A percentile compares a stretch with the other conserved stretches of the same genome.
Conservation (phyloP, 2,888 invertebrate genomes). For the Heliconius hortense region DNA sequence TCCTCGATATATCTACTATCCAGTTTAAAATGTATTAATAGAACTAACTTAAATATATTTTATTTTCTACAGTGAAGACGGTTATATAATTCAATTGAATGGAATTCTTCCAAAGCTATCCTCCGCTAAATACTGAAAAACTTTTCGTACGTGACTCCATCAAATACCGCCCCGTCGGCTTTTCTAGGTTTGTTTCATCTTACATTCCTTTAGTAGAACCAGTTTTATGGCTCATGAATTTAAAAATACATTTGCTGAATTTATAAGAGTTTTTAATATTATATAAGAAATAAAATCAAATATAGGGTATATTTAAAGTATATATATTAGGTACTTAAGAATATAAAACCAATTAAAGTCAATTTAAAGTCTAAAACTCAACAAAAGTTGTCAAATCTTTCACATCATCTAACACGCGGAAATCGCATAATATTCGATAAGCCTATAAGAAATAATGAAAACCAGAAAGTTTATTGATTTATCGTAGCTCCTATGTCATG, state of each 20-base stretch:
- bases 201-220: conserved; percentile 58
- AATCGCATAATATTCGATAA: too few species aligned
- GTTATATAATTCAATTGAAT: conserved; percentile 55
- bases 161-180: conserved; percentile 48
- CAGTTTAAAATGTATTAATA: neutral
- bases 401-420: too few species aligned
- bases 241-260: conserved; percentile 45
- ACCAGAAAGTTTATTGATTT: too few species aligned
- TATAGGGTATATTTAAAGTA: neutral
- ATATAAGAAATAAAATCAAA: neutral
- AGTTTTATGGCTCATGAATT: conserved; percentile 66
- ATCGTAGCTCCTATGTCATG: too few species aligned
- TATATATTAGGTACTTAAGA: neutral
- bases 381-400: too few species aligned
- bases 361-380: too few species aligned
- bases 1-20: neutral
- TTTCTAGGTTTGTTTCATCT: conserved; percentile 58
- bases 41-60: conserved; percentile 4
- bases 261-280: conserved; percentile 20
- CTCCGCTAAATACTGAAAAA: conserved; percentile 73
- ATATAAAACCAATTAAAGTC: too few species aligned
- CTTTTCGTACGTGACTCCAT: conserved; percentile 75
- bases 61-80: conserved; percentile 6
- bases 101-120: conserved; percentile 57
- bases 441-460: too few species aligned